Percentiles rank a stretch among this genome's conserved stretches.
Evolutionary conservation across 2,113 vertebrate species (phyloP).

Genomic region (Ictalurus punctatus): DNA sequence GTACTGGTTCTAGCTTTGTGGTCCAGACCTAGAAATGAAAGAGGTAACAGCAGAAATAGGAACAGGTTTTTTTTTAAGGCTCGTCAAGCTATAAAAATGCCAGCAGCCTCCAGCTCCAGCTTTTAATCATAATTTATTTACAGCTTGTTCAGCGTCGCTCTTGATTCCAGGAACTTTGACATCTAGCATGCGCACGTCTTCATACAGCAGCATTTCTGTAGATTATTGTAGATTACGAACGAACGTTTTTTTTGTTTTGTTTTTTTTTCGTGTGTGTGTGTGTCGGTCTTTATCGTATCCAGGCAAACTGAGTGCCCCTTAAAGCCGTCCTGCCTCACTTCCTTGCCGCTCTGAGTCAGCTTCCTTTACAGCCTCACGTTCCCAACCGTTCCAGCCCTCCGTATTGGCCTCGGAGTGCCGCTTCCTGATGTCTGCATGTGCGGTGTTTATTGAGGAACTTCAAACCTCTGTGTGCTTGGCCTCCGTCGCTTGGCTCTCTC

Average conservation of each 20-base stretch:
- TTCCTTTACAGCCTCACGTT: conserved; percentile 53
- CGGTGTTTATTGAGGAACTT: conserved; percentile 49
- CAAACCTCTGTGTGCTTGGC: conserved; percentile 38
- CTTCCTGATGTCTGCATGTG: conserved; percentile 46
- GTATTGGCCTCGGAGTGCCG: background rate
- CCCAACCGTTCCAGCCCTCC: conserved; percentile 9
- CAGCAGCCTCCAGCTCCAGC: background rate
- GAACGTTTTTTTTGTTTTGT: too few relatives aligned
- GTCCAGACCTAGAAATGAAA: conserved; percentile 6
- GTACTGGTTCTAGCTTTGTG: background rate
- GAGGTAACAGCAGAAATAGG: conserved; percentile 18
- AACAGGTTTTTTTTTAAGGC: background rate
- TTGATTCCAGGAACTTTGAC: conserved; percentile 24
- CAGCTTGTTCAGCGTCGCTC: conserved; percentile 35
- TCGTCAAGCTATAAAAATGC: conserved; percentile 23
- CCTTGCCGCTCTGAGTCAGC: conserved; percentile 47
- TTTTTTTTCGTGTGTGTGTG: too few relatives aligned
- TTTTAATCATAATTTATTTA: conserved; percentile 44
- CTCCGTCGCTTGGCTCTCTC: conserved; percentile 15
- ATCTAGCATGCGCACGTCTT: background rate
- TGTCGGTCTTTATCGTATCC: background rate
- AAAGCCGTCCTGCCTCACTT: conserved; percentile 20
- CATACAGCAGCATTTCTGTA: background rate
- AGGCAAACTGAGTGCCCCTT: background rate
- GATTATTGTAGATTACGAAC: background rate